Evolutionary conservation across 2,113 vertebrate species (phyloP).

Genomic region (Cygnus atratus): DNA sequence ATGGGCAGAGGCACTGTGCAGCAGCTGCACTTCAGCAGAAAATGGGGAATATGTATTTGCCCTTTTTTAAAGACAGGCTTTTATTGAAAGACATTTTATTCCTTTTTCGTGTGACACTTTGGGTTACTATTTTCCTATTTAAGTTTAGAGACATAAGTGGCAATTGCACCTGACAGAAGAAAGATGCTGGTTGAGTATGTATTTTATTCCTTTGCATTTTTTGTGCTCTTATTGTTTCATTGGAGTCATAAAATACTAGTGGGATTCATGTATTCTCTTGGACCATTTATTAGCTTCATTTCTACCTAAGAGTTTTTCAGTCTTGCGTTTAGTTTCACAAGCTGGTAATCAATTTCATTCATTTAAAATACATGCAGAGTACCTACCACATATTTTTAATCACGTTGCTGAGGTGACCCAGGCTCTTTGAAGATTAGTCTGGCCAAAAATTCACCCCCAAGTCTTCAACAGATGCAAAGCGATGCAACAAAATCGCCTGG

Average conservation of each 20-base stretch:
- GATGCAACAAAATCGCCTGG: neutral
- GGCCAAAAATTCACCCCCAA: neutral
- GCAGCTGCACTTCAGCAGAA: neutral
- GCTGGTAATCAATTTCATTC: neutral
- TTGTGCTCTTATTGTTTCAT: neutral
- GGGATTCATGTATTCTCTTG: neutral
- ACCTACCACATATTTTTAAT: neutral
- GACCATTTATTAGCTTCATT: constrained; percentile 1
- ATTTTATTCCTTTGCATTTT: neutral
- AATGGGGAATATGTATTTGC: neutral
- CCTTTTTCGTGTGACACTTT: neutral
- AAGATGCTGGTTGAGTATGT: neutral
- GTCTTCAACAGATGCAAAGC: neutral
- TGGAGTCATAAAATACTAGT: neutral
- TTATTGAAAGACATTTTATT: neutral
- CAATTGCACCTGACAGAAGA: neutral
- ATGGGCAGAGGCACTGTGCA: neutral
- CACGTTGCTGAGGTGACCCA: neutral
- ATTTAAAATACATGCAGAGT: neutral
- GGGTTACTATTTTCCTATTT: neutral
- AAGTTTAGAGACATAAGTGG: neutral
- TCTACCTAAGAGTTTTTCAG: neutral
- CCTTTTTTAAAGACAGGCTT: neutral
- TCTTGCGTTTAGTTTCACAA: neutral
- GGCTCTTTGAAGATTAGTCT: neutral